A percentile compares a stretch with the other conserved stretches of the same genome.
These are phyloP conservation scores for Melanotus villosus DNA, from an alignment of 2,888 invertebrate species.

Conservation along the genomic window DNA sequence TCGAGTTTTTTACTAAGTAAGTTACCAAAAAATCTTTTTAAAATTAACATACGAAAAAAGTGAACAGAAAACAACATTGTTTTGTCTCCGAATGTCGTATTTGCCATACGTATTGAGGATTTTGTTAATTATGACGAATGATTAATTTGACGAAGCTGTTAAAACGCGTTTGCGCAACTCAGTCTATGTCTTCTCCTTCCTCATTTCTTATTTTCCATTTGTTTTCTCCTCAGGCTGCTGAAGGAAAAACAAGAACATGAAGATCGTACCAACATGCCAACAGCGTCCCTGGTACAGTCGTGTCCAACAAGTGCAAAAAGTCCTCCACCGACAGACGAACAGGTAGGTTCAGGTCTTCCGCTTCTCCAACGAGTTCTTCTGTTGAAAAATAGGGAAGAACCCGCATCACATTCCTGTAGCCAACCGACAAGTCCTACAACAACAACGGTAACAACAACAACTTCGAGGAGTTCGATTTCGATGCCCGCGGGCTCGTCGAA, in stretches of 20 bases:
- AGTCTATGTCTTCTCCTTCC: no score
- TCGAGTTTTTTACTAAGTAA: no score
- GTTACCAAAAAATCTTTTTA: no score
- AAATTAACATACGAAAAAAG: no score
- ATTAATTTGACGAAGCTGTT: no score
- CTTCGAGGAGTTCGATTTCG: slow-evolving; percentile 46
- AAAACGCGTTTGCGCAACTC: no score
- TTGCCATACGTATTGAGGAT: no score
- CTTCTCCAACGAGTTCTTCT: slow-evolving; percentile 81
- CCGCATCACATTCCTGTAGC: slow-evolving; percentile 64
- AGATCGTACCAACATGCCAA: slow-evolving; percentile 69
- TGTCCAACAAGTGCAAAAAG: slow-evolving; percentile 74
- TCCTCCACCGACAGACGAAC: slow-evolving; percentile 70
- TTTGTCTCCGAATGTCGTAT: no score
- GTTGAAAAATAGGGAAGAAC: slow-evolving; percentile 83
- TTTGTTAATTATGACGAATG: no score
- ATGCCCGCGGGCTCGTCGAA: slow-evolving; percentile 47
- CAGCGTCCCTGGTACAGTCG: slow-evolving; percentile 66
- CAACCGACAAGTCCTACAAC: slow-evolving; percentile 60
- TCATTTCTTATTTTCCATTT: no score
- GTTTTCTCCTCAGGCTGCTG: slow-evolving; percentile 77
- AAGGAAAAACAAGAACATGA: slow-evolving; percentile 86
- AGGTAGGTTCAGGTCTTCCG: slow-evolving; percentile 80
- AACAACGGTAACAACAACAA: slow-evolving; percentile 34
- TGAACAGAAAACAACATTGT: no score